Percentiles rank a stretch among this genome's conserved stretches.
Conservation (phyloP, 1,140 invertebrate species). For the Mamestra configurata region DNA sequence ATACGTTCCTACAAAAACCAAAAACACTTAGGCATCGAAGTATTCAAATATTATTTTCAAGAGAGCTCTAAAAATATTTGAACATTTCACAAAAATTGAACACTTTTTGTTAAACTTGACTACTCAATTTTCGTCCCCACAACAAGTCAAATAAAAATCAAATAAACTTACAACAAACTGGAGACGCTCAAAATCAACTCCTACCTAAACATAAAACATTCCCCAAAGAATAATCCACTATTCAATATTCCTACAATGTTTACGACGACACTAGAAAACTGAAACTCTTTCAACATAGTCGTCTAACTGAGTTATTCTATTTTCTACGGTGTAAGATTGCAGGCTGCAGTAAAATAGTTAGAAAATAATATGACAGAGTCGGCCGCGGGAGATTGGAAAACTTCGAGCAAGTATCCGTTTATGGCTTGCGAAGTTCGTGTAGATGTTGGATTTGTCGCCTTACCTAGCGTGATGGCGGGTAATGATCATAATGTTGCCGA, state of each 20-base stretch:
- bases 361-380: constrained; percentile 69
- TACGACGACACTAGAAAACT: constrained; percentile 45
- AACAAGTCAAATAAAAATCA: constrained; percentile 20
- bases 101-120: too few relatives aligned
- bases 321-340: constrained; percentile 60
- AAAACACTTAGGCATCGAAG: too few relatives aligned
- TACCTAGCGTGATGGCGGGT: constrained; percentile 52
- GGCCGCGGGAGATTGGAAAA: constrained; percentile 71
- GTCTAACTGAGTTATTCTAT: constrained; percentile 51
- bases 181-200: not conserved
- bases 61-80: too few relatives aligned
- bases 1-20: too few relatives aligned
- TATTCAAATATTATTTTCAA: too few relatives aligned
- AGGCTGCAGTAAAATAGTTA: constrained; percentile 73
- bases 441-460: constrained; percentile 58
- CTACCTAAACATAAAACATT: constrained; percentile 42
- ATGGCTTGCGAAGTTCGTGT: constrained; percentile 66
- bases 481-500: constrained; percentile 49
- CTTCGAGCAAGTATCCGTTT: constrained; percentile 66
- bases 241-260: constrained; percentile 53
- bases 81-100: too few relatives aligned
- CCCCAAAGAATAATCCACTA: constrained; percentile 37
- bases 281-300: constrained; percentile 40
- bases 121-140: not conserved
- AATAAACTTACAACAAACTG: not conserved